Evolutionary conservation across 2,888 invertebrate genomes (phyloP).

Genomic region (Euproctis similis): DNA sequence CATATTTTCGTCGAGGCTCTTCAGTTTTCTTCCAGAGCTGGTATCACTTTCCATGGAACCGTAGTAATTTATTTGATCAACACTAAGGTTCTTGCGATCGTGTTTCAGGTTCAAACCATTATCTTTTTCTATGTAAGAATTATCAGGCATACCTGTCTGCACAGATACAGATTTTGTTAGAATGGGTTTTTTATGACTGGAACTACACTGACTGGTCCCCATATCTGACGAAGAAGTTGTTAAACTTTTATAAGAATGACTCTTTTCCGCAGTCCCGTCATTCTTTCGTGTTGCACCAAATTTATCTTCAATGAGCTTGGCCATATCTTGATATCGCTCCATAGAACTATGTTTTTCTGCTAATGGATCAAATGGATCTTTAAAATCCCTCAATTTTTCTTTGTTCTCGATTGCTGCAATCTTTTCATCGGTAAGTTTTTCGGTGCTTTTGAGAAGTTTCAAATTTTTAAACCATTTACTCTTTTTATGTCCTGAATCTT

Average conservation of each 20-base stretch:
- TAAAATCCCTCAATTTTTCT: slow-evolving; percentile 58
- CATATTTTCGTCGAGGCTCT: slow-evolving; percentile 69
- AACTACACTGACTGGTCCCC: slow-evolving; percentile 69
- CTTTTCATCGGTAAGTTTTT: slow-evolving; percentile 62
- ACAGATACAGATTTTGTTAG: slow-evolving; percentile 71
- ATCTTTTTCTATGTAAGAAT: slow-evolving; percentile 45
- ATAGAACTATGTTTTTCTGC: slow-evolving; percentile 81
- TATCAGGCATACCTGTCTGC: slow-evolving; percentile 67
- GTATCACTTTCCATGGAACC: slow-evolving; percentile 71
- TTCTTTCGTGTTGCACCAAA: slow-evolving; percentile 72
- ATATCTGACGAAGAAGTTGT: slow-evolving; percentile 73
- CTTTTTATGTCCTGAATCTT: slow-evolving; percentile 71
- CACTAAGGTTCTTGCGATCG: slow-evolving; percentile 66
- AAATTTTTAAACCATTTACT: slow-evolving; percentile 80
- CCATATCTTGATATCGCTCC: slow-evolving; percentile 83
- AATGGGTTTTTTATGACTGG: slow-evolving; percentile 65
- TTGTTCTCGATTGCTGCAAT: slow-evolving; percentile 54
- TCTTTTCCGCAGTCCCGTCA: slow-evolving; percentile 66
- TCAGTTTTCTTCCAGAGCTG: slow-evolving; percentile 66
- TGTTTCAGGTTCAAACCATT: slow-evolving; percentile 65
- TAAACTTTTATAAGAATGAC: slow-evolving; percentile 69
- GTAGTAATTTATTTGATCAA: slow-evolving; percentile 71
- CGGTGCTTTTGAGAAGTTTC: slow-evolving; percentile 68
- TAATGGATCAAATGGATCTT: slow-evolving; percentile 76
- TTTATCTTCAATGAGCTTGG: slow-evolving; percentile 80